Percentiles rank a stretch among this genome's conserved stretches.
Evolutionary conservation across 2,113 vertebrate genomes (phyloP).

Genomic region (Xerus inauris): DNA sequence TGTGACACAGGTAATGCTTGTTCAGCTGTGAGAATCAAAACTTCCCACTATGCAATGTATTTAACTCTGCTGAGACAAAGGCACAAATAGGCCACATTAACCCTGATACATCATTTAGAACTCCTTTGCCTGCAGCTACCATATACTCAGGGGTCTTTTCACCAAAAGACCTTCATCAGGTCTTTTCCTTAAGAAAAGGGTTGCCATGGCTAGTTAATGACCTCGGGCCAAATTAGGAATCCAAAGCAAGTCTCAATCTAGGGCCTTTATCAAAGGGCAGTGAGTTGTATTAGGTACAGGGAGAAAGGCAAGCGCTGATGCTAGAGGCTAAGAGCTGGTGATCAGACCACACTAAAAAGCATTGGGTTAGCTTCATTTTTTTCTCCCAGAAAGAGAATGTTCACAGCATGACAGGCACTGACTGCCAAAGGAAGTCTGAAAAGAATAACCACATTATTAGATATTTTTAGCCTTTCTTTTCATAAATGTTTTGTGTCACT

Average conservation of each 20-base stretch:
- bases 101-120: too few relatives aligned
- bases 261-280: conserved; percentile 18
- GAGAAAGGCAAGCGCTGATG: neutral
- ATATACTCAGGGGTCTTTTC: neutral
- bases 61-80: neutral
- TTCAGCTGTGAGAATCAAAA: neutral
- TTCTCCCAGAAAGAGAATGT: conserved; percentile 64
- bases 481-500: conserved; percentile 76
- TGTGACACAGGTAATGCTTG: neutral
- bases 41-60: neutral
- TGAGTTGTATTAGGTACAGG: neutral
- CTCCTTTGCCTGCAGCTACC: neutral
- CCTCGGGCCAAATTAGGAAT: neutral
- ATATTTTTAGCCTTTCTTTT: conserved; percentile 84
- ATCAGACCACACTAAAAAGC: neutral
- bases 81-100: neutral
- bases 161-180: too few relatives aligned
- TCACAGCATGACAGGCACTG: conserved; percentile 74
- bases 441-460: conserved; percentile 73
- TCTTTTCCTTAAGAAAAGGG: neutral
- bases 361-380: neutral
- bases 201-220: neutral
- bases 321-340: neutral
- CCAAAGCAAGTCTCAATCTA: neutral
- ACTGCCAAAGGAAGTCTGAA: conserved; percentile 74